These are phyloP conservation scores for Pristionchus arcanus DNA, from an alignment of 2,888 invertebrate genomes.

Conservation along the genomic window DNA sequence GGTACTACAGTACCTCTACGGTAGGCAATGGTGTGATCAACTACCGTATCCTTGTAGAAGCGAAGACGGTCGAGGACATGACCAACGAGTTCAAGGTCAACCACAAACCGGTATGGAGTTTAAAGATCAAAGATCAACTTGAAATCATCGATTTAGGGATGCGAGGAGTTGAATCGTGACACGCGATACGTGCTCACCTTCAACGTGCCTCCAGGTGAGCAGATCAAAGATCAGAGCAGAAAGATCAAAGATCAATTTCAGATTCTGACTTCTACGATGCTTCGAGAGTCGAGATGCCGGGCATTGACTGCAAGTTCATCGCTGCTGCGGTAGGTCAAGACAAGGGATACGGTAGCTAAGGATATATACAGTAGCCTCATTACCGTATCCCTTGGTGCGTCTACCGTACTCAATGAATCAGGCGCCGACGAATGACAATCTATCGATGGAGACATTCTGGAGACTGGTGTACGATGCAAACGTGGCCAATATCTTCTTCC, in stretches of 20 bases:
- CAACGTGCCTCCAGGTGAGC: constrained; percentile 32
- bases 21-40: background rate
- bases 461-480: constrained; percentile 49
- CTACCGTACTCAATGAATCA: background rate
- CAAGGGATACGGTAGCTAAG: background rate
- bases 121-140: constrained; percentile 42
- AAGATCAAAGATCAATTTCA: constrained; percentile 33
- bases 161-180: constrained; percentile 31
- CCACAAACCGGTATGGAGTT: constrained; percentile 23
- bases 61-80: constrained; percentile 35
- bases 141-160: constrained; percentile 3
- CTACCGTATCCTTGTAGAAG: background rate
- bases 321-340: constrained; percentile 35
- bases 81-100: background rate
- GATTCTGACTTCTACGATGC: constrained; percentile 52
- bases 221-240: background rate
- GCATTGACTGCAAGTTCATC: constrained; percentile 49
- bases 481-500: constrained; percentile 48
- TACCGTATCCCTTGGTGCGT: background rate
- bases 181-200: constrained; percentile 45
- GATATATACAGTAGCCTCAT: background rate
- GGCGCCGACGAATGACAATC: constrained; percentile 11
- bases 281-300: constrained; percentile 29
- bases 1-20: background rate
- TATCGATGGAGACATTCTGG: constrained; percentile 50